A percentile compares a stretch with the other conserved stretches of the same genome.
phyloP scores from a whole-genome alignment of 2,113 vertebrate genomes.

The Loxodonta africana region DNA sequence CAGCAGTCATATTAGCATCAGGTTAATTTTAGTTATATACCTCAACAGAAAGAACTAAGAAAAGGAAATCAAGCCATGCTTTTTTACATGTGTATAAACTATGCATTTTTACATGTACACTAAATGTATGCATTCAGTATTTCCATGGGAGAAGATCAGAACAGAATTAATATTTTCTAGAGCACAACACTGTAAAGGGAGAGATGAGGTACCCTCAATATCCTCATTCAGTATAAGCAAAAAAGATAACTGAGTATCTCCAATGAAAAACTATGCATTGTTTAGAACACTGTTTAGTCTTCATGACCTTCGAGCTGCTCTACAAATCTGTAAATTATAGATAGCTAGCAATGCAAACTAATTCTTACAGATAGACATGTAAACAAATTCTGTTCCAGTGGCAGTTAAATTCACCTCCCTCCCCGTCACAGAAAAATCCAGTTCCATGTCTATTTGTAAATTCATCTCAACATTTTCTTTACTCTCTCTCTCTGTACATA shows the following conservation, averaged over 20 bases:
- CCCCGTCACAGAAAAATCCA: background rate
- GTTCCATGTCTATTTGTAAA: background rate
- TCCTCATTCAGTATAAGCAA: conserved; percentile 11
- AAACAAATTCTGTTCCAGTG: conserved; percentile 11
- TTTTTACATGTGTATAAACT: background rate
- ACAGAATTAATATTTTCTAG: background rate
- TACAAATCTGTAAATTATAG: conserved; percentile 5
- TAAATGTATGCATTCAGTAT: background rate
- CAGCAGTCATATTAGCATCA: background rate
- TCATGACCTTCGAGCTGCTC: conserved; percentile 25
- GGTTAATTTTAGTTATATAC: conserved; percentile 40
- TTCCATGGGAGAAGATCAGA: background rate
- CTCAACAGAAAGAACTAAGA: conserved; percentile 2
- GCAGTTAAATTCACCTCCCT: background rate
- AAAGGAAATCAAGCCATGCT: conserved; percentile 20
- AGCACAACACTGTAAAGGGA: background rate
- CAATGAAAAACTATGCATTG: background rate
- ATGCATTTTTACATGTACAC: background rate
- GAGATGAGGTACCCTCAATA: background rate
- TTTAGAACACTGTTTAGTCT: background rate
- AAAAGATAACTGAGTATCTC: background rate
- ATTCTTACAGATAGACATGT: conserved; percentile 8
- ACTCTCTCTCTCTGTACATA: background rate
- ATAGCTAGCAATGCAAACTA: conserved; percentile 38
- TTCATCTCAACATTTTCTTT: background rate